Conservation (phyloP, 2,113 vertebrate genomes). For the Takifugu flavidus region DNA sequence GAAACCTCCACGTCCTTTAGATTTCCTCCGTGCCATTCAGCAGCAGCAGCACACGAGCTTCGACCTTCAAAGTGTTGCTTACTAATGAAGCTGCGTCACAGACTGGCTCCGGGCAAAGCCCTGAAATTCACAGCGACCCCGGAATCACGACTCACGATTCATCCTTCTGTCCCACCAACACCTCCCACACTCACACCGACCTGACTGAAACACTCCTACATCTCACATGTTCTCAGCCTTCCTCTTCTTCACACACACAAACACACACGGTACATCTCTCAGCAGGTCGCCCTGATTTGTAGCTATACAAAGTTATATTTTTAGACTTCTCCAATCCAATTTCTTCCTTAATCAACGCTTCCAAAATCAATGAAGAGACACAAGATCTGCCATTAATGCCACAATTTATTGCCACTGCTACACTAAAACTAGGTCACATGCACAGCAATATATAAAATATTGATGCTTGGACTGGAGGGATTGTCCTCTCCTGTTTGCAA, state of each 20-base stretch:
- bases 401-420: no score
- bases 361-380: no score
- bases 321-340: no score
- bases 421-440: no score
- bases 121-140: background rate
- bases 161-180: conserved; percentile 4
- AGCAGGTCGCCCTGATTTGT: background rate
- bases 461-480: no score
- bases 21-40: background rate
- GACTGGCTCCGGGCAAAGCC: background rate
- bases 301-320: background rate
- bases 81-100: conserved; percentile 37
- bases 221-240: conserved; percentile 2
- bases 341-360: no score
- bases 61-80: conserved; percentile 13
- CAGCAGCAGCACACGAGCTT: background rate
- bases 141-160: conserved; percentile 36
- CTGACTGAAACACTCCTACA: conserved; percentile 28
- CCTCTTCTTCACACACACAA: background rate
- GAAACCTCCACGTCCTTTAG: conserved; percentile 7
- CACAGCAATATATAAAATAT: no score
- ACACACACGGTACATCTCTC: background rate
- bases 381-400: no score
- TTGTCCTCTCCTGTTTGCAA: no score
- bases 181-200: conserved; percentile 18